phyloP scores from a whole-genome alignment of 2,113 vertebrate species.

The Malurus alboscapulatus region DNA sequence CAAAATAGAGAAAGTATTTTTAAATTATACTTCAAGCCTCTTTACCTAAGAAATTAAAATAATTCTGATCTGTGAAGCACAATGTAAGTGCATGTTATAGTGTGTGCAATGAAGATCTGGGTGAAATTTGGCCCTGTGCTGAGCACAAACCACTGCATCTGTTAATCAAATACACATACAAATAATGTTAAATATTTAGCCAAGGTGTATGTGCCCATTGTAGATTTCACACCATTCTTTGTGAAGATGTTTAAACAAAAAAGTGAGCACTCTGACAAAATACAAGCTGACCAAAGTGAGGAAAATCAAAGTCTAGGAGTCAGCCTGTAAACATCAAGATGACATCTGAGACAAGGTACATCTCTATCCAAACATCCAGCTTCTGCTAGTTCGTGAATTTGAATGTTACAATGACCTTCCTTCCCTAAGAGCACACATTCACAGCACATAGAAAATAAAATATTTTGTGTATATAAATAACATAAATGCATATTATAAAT shows the following conservation, averaged over 20 bases:
- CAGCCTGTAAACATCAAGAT: neutral
- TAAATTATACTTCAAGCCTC: neutral
- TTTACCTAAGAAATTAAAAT: neutral
- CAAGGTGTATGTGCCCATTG: neutral
- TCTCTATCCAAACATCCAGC: neutral
- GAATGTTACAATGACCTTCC: neutral
- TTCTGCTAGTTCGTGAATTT: neutral
- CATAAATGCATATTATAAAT: neutral
- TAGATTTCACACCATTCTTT: neutral
- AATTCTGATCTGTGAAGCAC: neutral
- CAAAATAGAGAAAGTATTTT: neutral
- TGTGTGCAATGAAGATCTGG: neutral
- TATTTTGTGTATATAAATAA: neutral
- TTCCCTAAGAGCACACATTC: neutral
- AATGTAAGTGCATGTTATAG: neutral
- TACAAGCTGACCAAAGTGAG: neutral
- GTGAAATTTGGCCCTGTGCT: neutral
- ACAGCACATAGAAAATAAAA: neutral
- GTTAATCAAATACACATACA: neutral
- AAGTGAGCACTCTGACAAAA: neutral
- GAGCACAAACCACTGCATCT: neutral
- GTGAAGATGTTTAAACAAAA: neutral
- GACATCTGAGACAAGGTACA: neutral
- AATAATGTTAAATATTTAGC: neutral
- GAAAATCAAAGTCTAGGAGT: neutral